Conservation (phyloP, 2,888 invertebrate genomes). For the Oeneis ivallda region DNA sequence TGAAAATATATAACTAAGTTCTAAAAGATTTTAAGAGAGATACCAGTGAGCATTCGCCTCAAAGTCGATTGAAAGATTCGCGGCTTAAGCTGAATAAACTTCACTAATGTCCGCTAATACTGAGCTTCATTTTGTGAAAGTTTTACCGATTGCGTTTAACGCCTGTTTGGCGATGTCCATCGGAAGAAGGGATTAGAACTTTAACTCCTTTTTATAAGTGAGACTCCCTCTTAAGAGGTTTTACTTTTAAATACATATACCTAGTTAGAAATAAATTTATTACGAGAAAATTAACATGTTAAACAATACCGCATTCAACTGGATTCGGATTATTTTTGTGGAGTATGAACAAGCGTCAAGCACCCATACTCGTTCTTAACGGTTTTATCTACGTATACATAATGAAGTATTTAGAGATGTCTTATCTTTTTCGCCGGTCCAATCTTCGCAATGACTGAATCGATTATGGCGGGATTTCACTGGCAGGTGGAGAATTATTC, state of each 20-base stretch:
- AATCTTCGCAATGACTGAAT: too few relatives aligned
- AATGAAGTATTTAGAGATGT: too few relatives aligned
- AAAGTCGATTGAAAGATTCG: constrained; percentile 43
- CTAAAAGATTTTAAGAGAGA: constrained; percentile 19
- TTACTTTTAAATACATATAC: not conserved
- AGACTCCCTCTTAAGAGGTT: constrained; percentile 11
- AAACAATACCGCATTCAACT: too few relatives aligned
- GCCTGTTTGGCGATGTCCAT: constrained; percentile 34
- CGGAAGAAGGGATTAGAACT: constrained; percentile 31
- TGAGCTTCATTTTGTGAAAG: constrained; percentile 43
- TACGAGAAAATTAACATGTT: too few relatives aligned
- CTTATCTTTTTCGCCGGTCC: too few relatives aligned
- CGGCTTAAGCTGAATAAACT: constrained; percentile 42
- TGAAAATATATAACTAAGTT: constrained; percentile 19
- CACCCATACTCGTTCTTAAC: too few relatives aligned
- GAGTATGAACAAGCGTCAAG: too few relatives aligned
- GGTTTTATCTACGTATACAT: too few relatives aligned
- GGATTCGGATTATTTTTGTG: too few relatives aligned
- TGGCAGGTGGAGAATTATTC: too few relatives aligned
- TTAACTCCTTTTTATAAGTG: constrained; percentile 18
- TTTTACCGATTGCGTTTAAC: constrained; percentile 38
- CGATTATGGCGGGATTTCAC: too few relatives aligned
- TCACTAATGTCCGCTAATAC: constrained; percentile 43
- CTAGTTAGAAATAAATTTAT: too few relatives aligned
- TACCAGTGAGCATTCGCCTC: not conserved